These are phyloP conservation scores for Chrysemys picta DNA, from an alignment of 2,113 vertebrate genomes.

Conservation along the genomic window DNA sequence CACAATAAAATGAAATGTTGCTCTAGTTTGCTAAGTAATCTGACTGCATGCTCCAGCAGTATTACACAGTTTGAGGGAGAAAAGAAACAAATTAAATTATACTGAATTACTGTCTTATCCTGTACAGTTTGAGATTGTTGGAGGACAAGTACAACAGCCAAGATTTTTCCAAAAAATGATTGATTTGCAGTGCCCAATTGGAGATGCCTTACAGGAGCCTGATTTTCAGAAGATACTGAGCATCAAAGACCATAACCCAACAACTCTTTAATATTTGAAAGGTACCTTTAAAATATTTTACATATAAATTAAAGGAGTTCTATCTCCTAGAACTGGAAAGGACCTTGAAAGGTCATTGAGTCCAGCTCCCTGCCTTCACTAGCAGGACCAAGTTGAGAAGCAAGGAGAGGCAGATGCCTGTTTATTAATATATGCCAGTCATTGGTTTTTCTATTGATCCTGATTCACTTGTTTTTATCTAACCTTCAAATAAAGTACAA, in stretches of 20 bases:
- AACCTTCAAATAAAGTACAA: not conserved
- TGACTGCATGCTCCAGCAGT: not conserved
- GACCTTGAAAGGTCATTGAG: too few relatives aligned
- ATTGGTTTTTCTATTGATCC: not conserved
- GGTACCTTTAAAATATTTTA: not conserved
- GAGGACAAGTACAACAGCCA: not conserved
- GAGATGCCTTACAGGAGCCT: not conserved
- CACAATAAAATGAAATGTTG: not conserved
- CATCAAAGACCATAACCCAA: not conserved
- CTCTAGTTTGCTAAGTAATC: not conserved
- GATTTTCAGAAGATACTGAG: not conserved
- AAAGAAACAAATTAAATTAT: not conserved
- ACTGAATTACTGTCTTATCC: not conserved
- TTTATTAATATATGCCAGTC: not conserved
- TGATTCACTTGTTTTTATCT: not conserved
- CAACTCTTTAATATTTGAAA: not conserved
- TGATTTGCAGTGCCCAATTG: not conserved
- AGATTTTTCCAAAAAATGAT: fast-evolving
- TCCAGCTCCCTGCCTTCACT: too few relatives aligned
- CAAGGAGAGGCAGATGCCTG: not conserved
- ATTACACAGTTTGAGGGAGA: not conserved
- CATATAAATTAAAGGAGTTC: not conserved
- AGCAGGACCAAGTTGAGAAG: not conserved
- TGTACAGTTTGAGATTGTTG: not conserved
- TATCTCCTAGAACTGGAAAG: too few relatives aligned